Base-by-base conservation (phyloP, 2,888 invertebrate species). In the Brachyptera risi region DNA sequence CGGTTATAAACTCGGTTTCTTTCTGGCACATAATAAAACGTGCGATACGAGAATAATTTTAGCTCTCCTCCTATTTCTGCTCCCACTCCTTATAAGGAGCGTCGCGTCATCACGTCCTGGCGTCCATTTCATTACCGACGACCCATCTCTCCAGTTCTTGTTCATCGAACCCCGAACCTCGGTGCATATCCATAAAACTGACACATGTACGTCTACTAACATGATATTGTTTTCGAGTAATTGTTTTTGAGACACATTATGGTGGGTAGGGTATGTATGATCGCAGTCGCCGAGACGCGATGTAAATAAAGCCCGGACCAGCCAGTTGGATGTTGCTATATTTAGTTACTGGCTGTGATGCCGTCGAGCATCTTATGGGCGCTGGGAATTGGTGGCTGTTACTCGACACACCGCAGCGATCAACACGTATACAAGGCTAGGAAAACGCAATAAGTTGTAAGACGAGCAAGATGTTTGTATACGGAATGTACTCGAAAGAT, bases 51-150 rank as follows among this genome's bases (percentile, higher is more conserved):
- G 49, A 61, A 62, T 59, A 62, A 58, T 59, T 62, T 62, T 62
- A 62, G 62, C 51, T 38, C 58, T 56, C 54, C 62, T 62, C 62
- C 54, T 59, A 37, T 62, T 62, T 59, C 62, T 42, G 59, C 21
- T 54, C 21, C 58, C 44, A 26, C 44, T 23, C 62, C 62, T 54
- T 62, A 54, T 62, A 54, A 24, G 62, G 62, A n/a, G n/a, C 54
- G 58, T 19, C 31, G 27, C 47, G 61, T 38, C 50, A 17, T 17
- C 26, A 51, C 50, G 27, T 27, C 31, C 31, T n/a, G 27, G 15
- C 27, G 27, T 7, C 27, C 7, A 4, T 11, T 11, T 21, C 7
- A 19, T 19, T 42, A 9, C 7, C 42, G 19, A 42, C 15, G 19
- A 19, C 42, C 9, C 4, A 15, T 42, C 21, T 7, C 21, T 42